Evolutionary conservation across 2,113 vertebrate genomes (phyloP), one percentile per base, ranked within the genome.

Genomic region (Prionailurus viverrinus): DNA sequence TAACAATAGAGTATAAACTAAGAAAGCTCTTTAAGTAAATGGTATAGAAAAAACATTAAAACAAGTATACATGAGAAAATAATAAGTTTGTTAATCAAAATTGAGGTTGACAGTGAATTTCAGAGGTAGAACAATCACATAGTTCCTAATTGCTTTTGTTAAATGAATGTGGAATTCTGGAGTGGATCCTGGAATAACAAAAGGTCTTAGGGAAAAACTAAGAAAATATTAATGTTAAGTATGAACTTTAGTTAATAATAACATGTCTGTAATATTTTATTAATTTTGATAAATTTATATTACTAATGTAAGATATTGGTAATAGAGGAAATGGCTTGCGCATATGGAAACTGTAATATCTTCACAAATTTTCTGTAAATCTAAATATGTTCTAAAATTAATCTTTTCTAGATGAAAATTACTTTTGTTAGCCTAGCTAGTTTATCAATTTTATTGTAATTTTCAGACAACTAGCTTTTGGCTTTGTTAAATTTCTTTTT

Each of bases 301-400:
- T 87, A 65, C 16, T 80, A 69, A 87, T 53, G 36, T 76, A 33
- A 88, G 58, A 65, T 53, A 2, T 91, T 63, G 39, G 36, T 55
- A 80, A 86, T 31, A 78, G 11, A 65, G 51, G 36, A 78, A 68
- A 23, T 2, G 14, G 33, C 61, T 41, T 25, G 11, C 3, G 2
- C 45, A 58, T 85, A 55, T 78, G 48, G 14, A 69, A 68, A 90
- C 11, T 68, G 3, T 53, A 73, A 19, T 73, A 45, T 66, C 14
- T 90, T 90, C 23, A 68, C 4, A 84, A 78, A 23, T 90, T 83
- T 63, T 51, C 55, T 74, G 39, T 68, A 68, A 68, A 53, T 31
- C 85, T 83, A 36, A 36, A 80, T 94, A 9, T 71, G 39, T 45
- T 76, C 74, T 66, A 82, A 91, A 90, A 95, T 48, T 55, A 58